Evolutionary conservation across 1,140 invertebrate genomes (phyloP), one percentile per base, ranked within the genome.

Genomic region (Latrodectus geometricus): DNA sequence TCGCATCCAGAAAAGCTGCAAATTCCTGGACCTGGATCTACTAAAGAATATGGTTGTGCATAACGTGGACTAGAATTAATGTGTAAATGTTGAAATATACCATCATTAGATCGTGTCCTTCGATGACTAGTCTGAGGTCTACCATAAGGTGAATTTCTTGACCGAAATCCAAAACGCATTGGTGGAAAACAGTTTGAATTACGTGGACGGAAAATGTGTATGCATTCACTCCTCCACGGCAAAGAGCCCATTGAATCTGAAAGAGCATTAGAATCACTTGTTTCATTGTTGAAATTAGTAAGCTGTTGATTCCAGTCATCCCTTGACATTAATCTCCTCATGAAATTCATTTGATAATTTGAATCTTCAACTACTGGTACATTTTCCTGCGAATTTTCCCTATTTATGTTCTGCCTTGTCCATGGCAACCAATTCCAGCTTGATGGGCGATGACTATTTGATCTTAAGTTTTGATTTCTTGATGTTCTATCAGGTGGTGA

Each of bases 41-140:
- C 35, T 15, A 83, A 20, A 8, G 87, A 68, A 49, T 68, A 80
- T 52, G 77, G 86, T 12, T 82, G 86, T 5, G 80, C 56, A 54
- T 72, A 86, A 21, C 82, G 77, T 23, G 88, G 70, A 20, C 76
- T 17, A n/a, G 76, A 35, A 70, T 88, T 88, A 75, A 88, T 85
- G 69, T 88, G 86, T 81, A 89, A 52, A 61, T 89, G 89, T 48
- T 89, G 89, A 50, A 89, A 89, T 20, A 89, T 72, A 9, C 84
- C 89, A 75, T 89, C 89, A 80, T 89, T 89, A 7, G 89, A 89
- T 49, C 89, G 17, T 9, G 88, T 89, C 49, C 88, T 61, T 73
- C 88, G 20, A 50, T 89, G 88, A 52, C 72, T 79, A 21, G 20
- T 56, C 2, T 56, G 56, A 0, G 82, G 79, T 70, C 84, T 48